Percentiles rank a stretch among this genome's conserved stretches.
Conservation (phyloP, 2,113 vertebrate species). For the Sphyrna mokarran region DNA sequence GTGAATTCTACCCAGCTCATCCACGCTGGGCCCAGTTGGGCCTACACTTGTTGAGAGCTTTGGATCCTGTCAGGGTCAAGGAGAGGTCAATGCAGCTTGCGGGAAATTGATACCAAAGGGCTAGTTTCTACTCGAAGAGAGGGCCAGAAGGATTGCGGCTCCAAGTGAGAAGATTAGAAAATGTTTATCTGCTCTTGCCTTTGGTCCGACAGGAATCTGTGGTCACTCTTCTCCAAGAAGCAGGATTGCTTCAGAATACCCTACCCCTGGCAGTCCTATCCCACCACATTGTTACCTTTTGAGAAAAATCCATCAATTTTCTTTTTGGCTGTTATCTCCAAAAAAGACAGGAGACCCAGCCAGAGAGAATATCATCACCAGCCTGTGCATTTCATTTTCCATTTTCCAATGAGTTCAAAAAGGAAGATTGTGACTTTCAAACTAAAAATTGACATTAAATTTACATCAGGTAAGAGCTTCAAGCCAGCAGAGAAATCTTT, state of each 20-base stretch:
- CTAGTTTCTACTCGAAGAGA: background rate
- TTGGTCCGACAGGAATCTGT: background rate
- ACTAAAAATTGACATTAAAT: too few relatives aligned
- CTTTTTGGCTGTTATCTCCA: background rate
- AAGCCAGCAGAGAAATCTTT: background rate
- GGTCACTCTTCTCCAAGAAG: background rate
- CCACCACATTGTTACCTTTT: background rate
- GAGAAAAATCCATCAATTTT: background rate
- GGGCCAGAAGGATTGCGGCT: background rate
- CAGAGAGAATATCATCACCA: background rate
- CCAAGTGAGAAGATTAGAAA: background rate
- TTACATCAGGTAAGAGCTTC: background rate
- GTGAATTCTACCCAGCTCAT: background rate
- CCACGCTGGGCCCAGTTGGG: background rate
- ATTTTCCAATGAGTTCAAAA: background rate
- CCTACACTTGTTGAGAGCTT: background rate
- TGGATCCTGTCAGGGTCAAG: background rate
- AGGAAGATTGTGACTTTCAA: background rate
- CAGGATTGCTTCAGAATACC: background rate
- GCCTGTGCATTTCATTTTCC: background rate
- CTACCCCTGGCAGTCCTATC: background rate
- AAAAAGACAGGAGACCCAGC: background rate
- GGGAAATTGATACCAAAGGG: background rate
- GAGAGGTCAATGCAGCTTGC: background rate
- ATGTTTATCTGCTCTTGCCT: background rate